Evolutionary conservation across 2,113 vertebrate genomes (phyloP).

Genomic region (Limnothrissa miodon): DNA sequence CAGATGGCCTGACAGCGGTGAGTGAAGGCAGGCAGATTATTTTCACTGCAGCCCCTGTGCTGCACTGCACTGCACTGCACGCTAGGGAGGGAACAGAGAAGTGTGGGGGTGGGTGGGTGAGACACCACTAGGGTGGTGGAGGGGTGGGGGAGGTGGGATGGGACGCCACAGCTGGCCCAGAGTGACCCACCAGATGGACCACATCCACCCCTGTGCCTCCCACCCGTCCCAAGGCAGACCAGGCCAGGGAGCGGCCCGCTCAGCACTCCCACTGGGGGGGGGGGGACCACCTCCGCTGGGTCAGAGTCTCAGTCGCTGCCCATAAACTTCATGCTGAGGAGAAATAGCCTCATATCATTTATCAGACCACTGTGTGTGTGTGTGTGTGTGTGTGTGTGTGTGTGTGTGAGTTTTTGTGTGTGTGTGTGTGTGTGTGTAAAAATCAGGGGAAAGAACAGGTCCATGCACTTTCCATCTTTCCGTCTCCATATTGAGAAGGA

Average conservation of each 20-base stretch:
- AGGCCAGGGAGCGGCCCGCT: not conserved
- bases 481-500: not conserved
- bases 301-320: not conserved
- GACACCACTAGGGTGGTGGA: not conserved
- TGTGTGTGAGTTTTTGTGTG: not conserved
- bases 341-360: not conserved
- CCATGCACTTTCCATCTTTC: not conserved
- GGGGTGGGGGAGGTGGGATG: not conserved
- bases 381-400: not conserved
- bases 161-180: constrained; percentile 15
- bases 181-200: not conserved
- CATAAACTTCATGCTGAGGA: not conserved
- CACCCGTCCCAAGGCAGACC: not conserved
- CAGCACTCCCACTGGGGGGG: not conserved
- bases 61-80: not conserved
- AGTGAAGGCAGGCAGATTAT: not conserved
- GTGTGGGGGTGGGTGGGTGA: not conserved
- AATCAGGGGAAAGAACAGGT: not conserved
- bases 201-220: not conserved
- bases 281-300: not conserved
- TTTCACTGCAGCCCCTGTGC: not conserved
- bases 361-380: not conserved
- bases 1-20: not conserved
- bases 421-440: not conserved
- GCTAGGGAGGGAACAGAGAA: not conserved